Percentiles rank a stretch among this genome's conserved stretches.
phyloP scores from a whole-genome alignment of 1,140 invertebrate genomes.

The Hyphantria cunea region DNA sequence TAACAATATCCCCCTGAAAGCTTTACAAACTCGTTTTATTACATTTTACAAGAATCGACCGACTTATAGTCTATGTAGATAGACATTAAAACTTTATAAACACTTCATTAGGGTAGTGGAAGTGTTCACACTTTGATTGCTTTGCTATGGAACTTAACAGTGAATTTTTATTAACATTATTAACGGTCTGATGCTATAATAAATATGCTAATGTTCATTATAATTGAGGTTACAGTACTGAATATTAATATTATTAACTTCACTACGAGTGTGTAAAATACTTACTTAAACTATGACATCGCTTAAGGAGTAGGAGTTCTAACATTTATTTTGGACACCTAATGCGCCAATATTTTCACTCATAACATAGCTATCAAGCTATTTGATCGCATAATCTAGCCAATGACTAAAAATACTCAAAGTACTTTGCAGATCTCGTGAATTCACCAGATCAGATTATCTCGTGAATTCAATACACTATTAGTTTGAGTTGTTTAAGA shows the following conservation, averaged over 20 bases:
- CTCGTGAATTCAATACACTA: too few species aligned
- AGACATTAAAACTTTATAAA: background rate
- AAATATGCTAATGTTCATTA: background rate
- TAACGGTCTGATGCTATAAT: background rate
- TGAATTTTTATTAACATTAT: background rate
- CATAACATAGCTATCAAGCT: too few species aligned
- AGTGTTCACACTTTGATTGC: background rate
- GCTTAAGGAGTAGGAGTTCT: too few species aligned
- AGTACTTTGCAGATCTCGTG: too few species aligned
- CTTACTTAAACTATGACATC: too few species aligned
- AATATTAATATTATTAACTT: background rate
- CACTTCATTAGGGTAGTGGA: background rate
- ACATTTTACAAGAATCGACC: conserved; percentile 10
- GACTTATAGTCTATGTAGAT: conserved; percentile 10
- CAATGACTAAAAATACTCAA: too few species aligned
- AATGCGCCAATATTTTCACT: too few species aligned
- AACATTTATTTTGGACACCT: too few species aligned
- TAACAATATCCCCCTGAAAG: conserved; percentile 11
- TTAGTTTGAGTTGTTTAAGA: too few species aligned
- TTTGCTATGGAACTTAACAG: background rate
- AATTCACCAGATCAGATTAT: too few species aligned
- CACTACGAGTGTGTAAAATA: too few species aligned
- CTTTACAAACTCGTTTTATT: conserved; percentile 3
- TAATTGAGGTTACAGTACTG: background rate
- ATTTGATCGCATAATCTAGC: too few species aligned